phyloP scores from a whole-genome alignment of 2,797 vertebrate species.

The Leuciscus waleckii region DNA sequence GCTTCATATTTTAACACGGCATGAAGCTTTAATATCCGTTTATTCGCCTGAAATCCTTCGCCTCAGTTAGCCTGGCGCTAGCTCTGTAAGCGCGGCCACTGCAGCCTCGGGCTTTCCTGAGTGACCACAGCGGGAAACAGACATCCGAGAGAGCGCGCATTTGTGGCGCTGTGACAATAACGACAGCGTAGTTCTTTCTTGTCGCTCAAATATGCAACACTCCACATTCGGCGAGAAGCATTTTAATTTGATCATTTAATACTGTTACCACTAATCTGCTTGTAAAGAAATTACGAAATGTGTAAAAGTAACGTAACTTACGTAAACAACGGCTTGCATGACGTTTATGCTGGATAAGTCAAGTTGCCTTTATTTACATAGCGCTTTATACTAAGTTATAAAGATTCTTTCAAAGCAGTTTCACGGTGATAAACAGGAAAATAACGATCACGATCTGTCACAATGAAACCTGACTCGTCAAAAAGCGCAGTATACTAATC shows the following conservation, averaged over 20 bases:
- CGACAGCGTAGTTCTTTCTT: no score
- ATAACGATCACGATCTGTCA: not conserved
- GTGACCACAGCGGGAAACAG: not conserved
- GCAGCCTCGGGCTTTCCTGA: conserved; percentile 39
- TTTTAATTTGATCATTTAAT: not conserved
- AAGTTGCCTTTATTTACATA: not conserved
- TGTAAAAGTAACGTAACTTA: no score
- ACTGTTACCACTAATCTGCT: no score
- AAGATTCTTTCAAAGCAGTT: not conserved
- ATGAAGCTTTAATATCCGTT: not conserved
- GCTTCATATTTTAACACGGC: not conserved
- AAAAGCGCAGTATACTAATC: not conserved
- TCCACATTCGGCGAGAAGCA: no score
- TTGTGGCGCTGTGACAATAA: not conserved
- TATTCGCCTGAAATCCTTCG: not conserved
- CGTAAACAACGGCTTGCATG: not conserved
- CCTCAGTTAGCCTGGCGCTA: not conserved
- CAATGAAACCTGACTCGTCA: not conserved
- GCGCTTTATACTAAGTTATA: not conserved
- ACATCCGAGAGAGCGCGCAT: no score
- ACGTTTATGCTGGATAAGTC: not conserved
- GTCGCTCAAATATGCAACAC: not conserved
- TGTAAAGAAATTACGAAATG: not conserved
- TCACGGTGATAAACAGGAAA: not conserved
- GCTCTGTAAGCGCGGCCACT: conserved; percentile 10